Evolutionary conservation across 2,797 vertebrate species (phyloP).

Genomic region (Labroides dimidiatus): DNA sequence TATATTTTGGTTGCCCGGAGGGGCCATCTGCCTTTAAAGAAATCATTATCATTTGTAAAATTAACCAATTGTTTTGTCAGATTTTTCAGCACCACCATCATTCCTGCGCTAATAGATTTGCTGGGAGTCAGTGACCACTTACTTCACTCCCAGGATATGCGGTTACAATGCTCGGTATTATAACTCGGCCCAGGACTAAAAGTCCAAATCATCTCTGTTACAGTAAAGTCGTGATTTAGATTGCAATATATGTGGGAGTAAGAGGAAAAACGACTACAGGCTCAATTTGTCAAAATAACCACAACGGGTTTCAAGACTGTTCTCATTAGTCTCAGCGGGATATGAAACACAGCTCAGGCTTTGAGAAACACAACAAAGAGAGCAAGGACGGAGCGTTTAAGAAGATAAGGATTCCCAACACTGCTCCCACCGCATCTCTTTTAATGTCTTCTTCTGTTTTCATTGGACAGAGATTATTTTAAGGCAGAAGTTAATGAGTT

Average conservation of each 20-base stretch:
- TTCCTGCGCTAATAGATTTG: slow-evolving; percentile 84
- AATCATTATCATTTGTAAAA: slow-evolving; percentile 90
- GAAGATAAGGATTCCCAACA: slow-evolving; percentile 69
- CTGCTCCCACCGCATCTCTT: slow-evolving; percentile 19
- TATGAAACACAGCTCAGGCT: slow-evolving; percentile 60
- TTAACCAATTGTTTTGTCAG: slow-evolving; percentile 89
- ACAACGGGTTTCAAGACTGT: slow-evolving; percentile 60
- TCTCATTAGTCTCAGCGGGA: slow-evolving; percentile 73
- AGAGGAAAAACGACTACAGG: slow-evolving; percentile 69
- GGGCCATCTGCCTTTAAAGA: slow-evolving; percentile 71
- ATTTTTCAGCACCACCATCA: slow-evolving; percentile 83
- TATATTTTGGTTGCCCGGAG: slow-evolving; percentile 80
- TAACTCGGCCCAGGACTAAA: slow-evolving; percentile 51
- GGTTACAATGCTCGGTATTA: slow-evolving; percentile 63
- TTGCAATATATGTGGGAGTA: slow-evolving; percentile 69
- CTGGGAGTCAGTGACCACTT: slow-evolving; percentile 67
- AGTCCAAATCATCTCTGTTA: slow-evolving; percentile 65
- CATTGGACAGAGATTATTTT: slow-evolving; percentile 27
- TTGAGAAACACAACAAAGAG: slow-evolving; percentile 58
- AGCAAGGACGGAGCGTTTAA: slow-evolving; percentile 46
- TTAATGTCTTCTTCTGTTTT: slow-evolving; percentile 25
- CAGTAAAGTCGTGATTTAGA: slow-evolving; percentile 63
- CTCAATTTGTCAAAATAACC: slow-evolving; percentile 78
- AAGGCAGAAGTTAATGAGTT: slow-evolving; percentile 49
- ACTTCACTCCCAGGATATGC: slow-evolving; percentile 75